Evolutionary conservation across 2,888 invertebrate species (phyloP).

Genomic region (Cotesia congregata): DNA sequence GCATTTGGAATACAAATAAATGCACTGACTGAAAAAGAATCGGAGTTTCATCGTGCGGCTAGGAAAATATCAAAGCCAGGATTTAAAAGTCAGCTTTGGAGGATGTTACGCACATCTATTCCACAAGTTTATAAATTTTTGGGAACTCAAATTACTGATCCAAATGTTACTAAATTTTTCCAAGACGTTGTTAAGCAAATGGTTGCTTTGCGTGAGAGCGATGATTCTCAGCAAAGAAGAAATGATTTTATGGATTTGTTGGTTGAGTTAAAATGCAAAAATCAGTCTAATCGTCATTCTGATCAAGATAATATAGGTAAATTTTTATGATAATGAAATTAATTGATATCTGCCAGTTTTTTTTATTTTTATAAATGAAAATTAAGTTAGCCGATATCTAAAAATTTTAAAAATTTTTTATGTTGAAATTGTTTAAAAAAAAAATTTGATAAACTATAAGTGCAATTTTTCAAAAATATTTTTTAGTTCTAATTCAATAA

Average conservation of each 20-base stretch:
- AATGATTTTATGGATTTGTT: conserved; percentile 69
- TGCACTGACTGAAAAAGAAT: conserved; percentile 65
- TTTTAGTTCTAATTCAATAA: no score
- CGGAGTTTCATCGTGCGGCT: conserved; percentile 67
- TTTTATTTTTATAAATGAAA: no score
- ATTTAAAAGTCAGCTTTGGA: conserved; percentile 63
- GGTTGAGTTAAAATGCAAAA: conserved; percentile 65
- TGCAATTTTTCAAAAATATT: no score
- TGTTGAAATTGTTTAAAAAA: no score
- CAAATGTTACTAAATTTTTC: conserved; percentile 63
- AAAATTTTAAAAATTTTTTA: no score
- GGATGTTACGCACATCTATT: conserved; percentile 63
- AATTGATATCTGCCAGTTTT: no score
- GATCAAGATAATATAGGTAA: background rate
- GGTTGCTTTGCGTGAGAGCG: conserved; percentile 56
- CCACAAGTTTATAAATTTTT: conserved; percentile 59
- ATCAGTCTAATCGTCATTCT: conserved; percentile 49
- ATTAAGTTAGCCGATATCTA: no score
- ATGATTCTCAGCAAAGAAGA: conserved; percentile 54
- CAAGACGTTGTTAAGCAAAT: conserved; percentile 63
- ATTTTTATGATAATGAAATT: background rate
- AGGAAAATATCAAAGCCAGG: conserved; percentile 64
- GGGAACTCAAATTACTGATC: conserved; percentile 61
- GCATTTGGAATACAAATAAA: conserved; percentile 72
- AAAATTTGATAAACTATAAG: no score